Evolutionary conservation across 2,113 vertebrate species (phyloP).

Genomic region (Bucco capensis): DNA sequence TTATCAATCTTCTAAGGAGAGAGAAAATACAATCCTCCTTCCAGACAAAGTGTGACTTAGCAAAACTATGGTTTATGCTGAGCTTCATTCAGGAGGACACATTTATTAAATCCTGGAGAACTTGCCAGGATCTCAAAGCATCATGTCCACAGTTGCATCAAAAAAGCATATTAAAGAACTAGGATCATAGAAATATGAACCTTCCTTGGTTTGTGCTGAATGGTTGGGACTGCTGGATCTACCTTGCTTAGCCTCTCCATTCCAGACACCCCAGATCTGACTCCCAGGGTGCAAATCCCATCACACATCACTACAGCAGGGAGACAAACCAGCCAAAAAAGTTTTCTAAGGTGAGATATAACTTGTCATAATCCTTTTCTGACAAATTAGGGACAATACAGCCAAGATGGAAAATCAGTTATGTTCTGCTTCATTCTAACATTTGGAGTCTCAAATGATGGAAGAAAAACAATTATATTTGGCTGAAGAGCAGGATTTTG

Average conservation of each 20-base stretch:
- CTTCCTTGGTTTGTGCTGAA: neutral
- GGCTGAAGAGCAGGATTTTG: too few species aligned
- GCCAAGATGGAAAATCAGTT: neutral
- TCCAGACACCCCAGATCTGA: neutral
- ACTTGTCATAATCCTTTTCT: neutral
- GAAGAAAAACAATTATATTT: neutral
- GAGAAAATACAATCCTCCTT: neutral
- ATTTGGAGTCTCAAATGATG: neutral
- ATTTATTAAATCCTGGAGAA: neutral
- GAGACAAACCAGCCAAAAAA: neutral
- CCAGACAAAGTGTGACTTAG: neutral
- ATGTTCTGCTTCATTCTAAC: neutral
- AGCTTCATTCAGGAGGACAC: neutral
- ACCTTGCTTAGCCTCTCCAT: neutral
- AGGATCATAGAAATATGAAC: neutral
- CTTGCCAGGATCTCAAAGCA: neutral
- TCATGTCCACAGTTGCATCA: neutral
- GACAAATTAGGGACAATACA: neutral
- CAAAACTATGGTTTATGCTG: neutral
- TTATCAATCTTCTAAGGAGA: neutral
- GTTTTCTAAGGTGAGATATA: neutral
- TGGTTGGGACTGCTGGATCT: neutral
- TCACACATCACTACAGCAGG: neutral
- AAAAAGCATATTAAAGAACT: too few species aligned
- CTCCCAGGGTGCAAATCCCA: neutral